Conservation (phyloP, 2,113 vertebrate species). For the Lipotes vexillifer region DNA sequence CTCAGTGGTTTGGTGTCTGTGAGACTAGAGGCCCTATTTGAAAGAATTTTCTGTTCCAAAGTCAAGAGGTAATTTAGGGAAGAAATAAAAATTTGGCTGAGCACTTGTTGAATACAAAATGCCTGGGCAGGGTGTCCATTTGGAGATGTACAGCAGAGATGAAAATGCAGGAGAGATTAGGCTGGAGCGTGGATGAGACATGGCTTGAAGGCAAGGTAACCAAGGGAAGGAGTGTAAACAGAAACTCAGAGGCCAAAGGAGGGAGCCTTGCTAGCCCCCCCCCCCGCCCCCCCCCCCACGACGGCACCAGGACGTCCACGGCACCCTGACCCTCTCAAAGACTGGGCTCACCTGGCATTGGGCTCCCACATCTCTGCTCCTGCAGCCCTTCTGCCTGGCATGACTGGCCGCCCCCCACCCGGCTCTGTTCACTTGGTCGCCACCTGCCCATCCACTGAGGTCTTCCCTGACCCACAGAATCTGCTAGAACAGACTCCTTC, state of each 20-base stretch:
- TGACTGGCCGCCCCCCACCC: neutral
- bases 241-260: neutral
- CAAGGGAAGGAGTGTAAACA: neutral
- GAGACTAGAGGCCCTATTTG: neutral
- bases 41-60: neutral
- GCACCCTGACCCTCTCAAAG: neutral
- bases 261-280: neutral
- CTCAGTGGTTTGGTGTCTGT: neutral
- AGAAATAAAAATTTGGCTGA: neutral
- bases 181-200: no score
- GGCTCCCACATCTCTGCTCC: neutral
- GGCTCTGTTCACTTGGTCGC: neutral
- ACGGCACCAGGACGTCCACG: neutral
- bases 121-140: rapidly evolving
- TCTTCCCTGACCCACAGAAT: slow-evolving; percentile 41
- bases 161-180: neutral
- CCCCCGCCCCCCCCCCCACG: neutral
- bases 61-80: neutral
- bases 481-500: slow-evolving; percentile 47
- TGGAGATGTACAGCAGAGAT: neutral
- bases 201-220: neutral
- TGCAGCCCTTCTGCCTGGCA: neutral
- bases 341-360: neutral
- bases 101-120: neutral
- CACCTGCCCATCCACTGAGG: slow-evolving; percentile 35